Percentiles rank a stretch among this genome's conserved stretches.
Conservation (phyloP, 2,888 invertebrate species). For the Cyaniris semiargus region DNA sequence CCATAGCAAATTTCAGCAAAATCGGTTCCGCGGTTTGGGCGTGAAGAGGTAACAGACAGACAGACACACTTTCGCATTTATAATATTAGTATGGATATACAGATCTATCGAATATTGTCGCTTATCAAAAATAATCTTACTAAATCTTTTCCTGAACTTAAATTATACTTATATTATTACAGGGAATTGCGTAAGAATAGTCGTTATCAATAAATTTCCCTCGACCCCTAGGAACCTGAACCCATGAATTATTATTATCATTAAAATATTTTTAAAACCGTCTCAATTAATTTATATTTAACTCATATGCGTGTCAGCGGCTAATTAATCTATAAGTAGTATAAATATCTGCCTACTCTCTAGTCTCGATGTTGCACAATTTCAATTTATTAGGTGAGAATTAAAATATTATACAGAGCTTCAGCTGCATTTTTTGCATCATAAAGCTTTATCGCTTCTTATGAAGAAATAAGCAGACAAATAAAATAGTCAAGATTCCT, state of each 20-base stretch:
- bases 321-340: background rate
- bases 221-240: background rate
- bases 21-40: no score
- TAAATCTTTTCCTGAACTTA: background rate
- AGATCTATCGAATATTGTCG: no score
- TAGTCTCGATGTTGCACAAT: constrained; percentile 5
- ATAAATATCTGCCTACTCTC: constrained; percentile 4
- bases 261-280: background rate
- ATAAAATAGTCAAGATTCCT: no score
- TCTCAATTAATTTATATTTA: background rate
- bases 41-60: no score
- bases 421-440: background rate
- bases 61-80: no score
- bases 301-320: background rate
- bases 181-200: background rate
- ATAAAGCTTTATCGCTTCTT: background rate
- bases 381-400: constrained; percentile 7
- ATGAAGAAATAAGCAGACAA: background rate
- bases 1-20: no score
- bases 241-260: background rate
- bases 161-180: background rate
- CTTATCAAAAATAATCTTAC: no score
- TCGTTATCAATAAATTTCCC: background rate
- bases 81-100: no score
- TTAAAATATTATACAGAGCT: background rate